Evolutionary conservation across 30 jellyfish, hydroid and myxozoan species (phyloP), one percentile per base, ranked within the genome.

Genomic region (Aurelia sp.): DNA sequence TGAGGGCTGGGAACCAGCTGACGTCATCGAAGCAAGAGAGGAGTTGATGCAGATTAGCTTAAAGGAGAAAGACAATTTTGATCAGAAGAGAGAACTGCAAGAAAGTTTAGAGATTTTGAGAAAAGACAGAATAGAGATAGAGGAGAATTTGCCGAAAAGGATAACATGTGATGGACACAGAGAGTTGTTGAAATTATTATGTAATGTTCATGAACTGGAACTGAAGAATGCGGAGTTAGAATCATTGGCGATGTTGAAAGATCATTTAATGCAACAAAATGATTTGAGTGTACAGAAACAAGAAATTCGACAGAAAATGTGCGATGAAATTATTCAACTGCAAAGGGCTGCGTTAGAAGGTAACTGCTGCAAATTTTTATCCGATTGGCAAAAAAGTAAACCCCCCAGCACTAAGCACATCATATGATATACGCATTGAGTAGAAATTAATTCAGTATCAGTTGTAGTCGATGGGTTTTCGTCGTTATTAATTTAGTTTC

Each of bases 1-100:
- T 41, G 85, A 67, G 70, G 97, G 90, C 69, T 74, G 93, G 95
- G 99, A 96, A 80, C 99, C 99, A 63, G 97, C 98, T 38, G 98
- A 96, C 81, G 98, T 96, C 80, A 83, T 70, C 13, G 92, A 89
- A 2, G 98, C 99, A 8, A 90, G 96, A 71, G 99, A 96, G 60
- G 98, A 90, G 63, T 35, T 96, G 61, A 93, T 68, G 60, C 91
- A 75, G 64, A 90, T 88, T 16, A 13, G 84, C 19, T 13, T 76
- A 72, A 66, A 67, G 57, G 97, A 87, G 75, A 69, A 74, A 68
- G 97, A 91, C 62, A 40, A 87, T 19, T 72, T 63, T 59, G 88
- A 82, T 44, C 85, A 77, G 86, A 96, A 96, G 55, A 85, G 64
- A 47, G 92, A 90, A 60, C 55, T 96, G 62, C 71, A 71, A 38